Percentiles rank a stretch among this genome's conserved stretches.
Conservation (phyloP, 23 tunicate species). For the Trididemnum clinides region DNA sequence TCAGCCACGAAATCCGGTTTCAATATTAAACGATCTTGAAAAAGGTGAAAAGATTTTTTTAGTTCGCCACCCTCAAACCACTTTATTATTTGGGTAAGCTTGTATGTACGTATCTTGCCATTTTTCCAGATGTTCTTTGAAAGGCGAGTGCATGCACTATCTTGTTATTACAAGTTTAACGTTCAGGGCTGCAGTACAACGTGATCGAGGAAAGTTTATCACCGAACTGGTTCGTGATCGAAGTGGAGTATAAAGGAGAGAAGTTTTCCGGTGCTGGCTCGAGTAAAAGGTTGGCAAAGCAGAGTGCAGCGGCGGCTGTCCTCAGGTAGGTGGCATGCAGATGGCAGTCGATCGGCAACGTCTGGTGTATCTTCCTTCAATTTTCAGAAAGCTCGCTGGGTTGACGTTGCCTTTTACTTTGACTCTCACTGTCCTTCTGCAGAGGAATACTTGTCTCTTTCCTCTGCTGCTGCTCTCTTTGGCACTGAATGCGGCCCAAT, state of each 20-base stretch:
- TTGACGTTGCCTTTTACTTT: too few relatives aligned
- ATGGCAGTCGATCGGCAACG: too few relatives aligned
- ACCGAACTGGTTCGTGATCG: constrained; percentile 26
- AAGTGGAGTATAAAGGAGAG: constrained; percentile 29
- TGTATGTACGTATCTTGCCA: too few relatives aligned
- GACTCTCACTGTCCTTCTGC: too few relatives aligned
- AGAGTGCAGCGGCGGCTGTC: constrained; percentile 33
- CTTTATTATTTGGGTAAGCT: too few relatives aligned
- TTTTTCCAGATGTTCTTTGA: too few relatives aligned
- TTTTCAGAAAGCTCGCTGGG: too few relatives aligned
- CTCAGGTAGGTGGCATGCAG: constrained; percentile 45
- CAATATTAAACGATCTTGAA: constrained; percentile 2
- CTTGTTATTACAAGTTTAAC: not conserved
- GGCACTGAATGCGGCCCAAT: too few relatives aligned
- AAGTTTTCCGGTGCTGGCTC: constrained; percentile 33
- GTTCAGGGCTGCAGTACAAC: constrained; percentile 12
- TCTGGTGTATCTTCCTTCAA: too few relatives aligned
- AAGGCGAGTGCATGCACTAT: not conserved
- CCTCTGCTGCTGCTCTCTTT: too few relatives aligned
- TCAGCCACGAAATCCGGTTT: not conserved
- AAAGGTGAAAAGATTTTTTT: not conserved
- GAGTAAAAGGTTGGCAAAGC: constrained; percentile 56
- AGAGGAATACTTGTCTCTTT: too few relatives aligned
- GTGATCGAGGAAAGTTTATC: not conserved
- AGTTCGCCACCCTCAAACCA: too few relatives aligned